These are phyloP conservation scores for Bungarus multicinctus DNA, from an alignment of 2,113 vertebrate genomes.

Conservation along the genomic window DNA sequence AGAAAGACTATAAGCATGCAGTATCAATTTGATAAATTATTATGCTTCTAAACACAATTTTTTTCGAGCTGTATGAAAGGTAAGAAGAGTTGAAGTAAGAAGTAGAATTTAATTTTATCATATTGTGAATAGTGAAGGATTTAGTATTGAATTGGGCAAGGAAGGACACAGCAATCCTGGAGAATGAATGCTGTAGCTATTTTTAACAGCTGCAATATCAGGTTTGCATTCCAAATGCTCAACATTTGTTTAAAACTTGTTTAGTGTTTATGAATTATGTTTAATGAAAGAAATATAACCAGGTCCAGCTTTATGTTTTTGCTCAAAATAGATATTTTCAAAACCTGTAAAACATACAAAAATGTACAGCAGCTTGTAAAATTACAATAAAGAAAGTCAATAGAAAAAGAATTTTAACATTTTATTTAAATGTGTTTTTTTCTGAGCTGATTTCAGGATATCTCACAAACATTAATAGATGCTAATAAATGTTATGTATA, in stretches of 20 bases:
- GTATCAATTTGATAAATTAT: neutral
- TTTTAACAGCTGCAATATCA: constrained; percentile 50
- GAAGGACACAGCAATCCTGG: constrained; percentile 8
- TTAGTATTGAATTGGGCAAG: constrained; percentile 30
- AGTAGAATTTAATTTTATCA: constrained; percentile 42
- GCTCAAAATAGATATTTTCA: fast-evolving
- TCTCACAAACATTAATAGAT: constrained; percentile 9
- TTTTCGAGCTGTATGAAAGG: neutral
- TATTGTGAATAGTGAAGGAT: constrained; percentile 22
- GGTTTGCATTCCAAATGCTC: constrained; percentile 42
- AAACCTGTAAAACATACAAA: neutral
- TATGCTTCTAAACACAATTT: constrained; percentile 22
- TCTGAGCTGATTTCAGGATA: neutral
- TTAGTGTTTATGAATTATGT: constrained; percentile 29
- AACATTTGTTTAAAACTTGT: constrained; percentile 46
- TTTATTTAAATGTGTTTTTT: neutral
- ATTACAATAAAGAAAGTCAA: neutral
- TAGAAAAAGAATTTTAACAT: neutral
- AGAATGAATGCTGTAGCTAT: constrained; percentile 49
- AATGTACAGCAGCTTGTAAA: neutral
- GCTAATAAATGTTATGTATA: constrained; percentile 26
- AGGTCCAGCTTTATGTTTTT: neutral
- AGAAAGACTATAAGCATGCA: constrained; percentile 14
- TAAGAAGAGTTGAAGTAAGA: neutral
- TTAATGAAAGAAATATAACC: neutral